Conservation (phyloP, 2,113 vertebrate genomes). For the Nothocercus nigrocapillus region DNA sequence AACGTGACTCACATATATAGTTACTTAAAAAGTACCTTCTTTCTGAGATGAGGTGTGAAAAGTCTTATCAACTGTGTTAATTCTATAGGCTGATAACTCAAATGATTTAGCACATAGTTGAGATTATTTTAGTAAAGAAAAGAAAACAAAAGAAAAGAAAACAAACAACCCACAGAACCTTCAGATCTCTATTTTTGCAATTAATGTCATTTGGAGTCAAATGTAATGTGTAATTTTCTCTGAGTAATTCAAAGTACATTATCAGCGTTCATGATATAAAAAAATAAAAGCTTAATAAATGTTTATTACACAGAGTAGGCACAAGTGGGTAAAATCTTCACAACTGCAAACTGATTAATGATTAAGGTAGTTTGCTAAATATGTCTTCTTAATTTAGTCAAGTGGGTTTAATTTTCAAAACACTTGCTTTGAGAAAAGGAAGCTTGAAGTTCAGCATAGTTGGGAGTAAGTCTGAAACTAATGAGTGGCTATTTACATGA, state of each 20-base stretch:
- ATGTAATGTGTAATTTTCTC: background rate
- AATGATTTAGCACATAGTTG: background rate
- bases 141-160: fast-evolving
- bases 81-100: background rate
- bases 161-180: background rate
- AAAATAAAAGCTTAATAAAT: constrained; percentile 48
- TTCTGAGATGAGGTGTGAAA: background rate
- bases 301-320: constrained; percentile 43
- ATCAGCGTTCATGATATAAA: constrained; percentile 31
- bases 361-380: constrained; percentile 35
- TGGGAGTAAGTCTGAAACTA: background rate
- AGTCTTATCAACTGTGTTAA: background rate
- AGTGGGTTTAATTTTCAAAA: constrained; percentile 49
- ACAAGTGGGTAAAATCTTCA: constrained; percentile 33
- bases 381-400: constrained; percentile 38
- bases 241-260: constrained; percentile 6
- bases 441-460: background rate
- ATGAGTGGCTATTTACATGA: background rate
- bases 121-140: background rate
- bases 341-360: constrained; percentile 32
- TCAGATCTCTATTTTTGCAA: background rate
- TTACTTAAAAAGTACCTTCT: background rate
- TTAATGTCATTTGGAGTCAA: background rate
- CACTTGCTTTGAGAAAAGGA: constrained; percentile 16
- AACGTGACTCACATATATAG: background rate